Base-by-base conservation (phyloP, 2,797 vertebrate species). In the Lepilemur ruficaudatus region DNA sequence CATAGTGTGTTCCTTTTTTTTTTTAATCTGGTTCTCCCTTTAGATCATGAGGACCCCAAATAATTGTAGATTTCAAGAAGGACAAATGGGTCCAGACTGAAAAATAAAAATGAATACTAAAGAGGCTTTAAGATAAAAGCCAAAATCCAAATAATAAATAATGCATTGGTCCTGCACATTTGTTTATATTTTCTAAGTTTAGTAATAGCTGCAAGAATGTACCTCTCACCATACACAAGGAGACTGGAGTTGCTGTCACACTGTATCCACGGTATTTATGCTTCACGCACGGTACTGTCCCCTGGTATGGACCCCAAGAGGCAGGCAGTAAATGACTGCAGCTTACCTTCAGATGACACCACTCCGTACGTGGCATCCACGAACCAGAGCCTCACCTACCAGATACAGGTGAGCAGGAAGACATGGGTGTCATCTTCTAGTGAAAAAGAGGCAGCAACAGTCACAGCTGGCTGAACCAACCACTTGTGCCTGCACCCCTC, bases 391-490 rank as follows among this genome's bases (percentile, higher is more conserved):
- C 96, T 84, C 91, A 50, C 97, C 46, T 73, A 89, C 96, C 1
- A 93, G 88, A 94, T 63, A 91, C 46, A 82, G 89, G 95, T 89
- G 97, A 95, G 92, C 96, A 59, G 32, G 93, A 87, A 43, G 93
- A 80, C 91, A 46, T 79, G 32, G 0, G 78, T 50, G 93, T 85
- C 89, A 75, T 72, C 72, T 83, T n/a, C 90, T 0, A 4, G 61
- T 23, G 94, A 88, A 91, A 96, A 69, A 80, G 72, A 92, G 88
- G 96, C 97, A 98, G 95, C 95, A 97, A 97, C 97, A 97, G 94
- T 32, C 94, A 23, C 72, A 92, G 94, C 61, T 85, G 97, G 95
- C 96, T 92, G 97, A 98, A 95, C 97, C 97, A 98, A 96, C 89
- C 87, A 89, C 96, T 89, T 93, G 55, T 93, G 95, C 85, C 81